Conservation (phyloP, 2,888 invertebrate species). For the Drosophila cyrtoloma region DNA sequence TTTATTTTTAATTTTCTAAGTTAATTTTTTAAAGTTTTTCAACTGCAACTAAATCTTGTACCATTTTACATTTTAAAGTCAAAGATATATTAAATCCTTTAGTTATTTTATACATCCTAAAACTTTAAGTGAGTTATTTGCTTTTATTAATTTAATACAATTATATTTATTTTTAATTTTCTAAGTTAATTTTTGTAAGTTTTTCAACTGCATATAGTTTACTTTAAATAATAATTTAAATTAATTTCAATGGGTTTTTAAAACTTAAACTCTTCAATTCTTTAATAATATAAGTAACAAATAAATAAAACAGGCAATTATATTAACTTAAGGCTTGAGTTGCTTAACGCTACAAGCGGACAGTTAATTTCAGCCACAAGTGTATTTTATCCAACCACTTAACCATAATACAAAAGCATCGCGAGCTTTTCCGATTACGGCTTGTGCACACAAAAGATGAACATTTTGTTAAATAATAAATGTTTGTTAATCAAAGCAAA, state of each 20-base stretch:
- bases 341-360: neutral
- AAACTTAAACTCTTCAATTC: rapidly evolving
- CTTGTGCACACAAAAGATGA: neutral
- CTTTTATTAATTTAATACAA: too few relatives aligned
- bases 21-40: neutral
- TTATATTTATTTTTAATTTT: too few relatives aligned
- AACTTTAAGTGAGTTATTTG: too few relatives aligned
- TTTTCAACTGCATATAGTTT: neutral
- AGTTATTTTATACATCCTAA: too few relatives aligned
- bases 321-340: neutral
- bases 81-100: too few relatives aligned
- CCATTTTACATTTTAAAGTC: too few relatives aligned
- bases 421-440: neutral
- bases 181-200: too few relatives aligned
- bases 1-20: too few relatives aligned
- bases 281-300: neutral
- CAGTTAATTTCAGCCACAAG: neutral
- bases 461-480: neutral
- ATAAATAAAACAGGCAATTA: neutral
- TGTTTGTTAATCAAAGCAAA: neutral
- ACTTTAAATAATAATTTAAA: neutral
- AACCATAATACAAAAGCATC: neutral
- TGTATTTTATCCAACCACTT: neutral
- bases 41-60: too few relatives aligned
- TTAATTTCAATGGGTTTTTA: neutral